Percentiles rank a stretch among this genome's conserved stretches.
These are phyloP conservation scores for Drosophila pachea DNA, from an alignment of 1,140 invertebrate genomes.

Conservation along the genomic window DNA sequence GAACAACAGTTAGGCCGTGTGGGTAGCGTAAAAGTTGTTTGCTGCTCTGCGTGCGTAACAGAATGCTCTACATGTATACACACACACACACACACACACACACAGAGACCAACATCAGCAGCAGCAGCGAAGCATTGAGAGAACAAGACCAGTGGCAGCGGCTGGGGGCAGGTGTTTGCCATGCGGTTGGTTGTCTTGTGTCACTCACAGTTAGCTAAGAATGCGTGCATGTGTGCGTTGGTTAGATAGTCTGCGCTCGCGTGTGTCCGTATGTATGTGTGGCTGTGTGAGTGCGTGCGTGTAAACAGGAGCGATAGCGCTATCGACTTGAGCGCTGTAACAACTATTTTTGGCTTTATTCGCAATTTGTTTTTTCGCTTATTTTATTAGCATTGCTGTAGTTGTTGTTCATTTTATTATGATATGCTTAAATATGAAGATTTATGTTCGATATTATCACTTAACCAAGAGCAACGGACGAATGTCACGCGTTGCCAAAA, in stretches of 20 bases:
- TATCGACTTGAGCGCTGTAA: constrained; percentile 23
- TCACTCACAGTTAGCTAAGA: constrained; percentile 31
- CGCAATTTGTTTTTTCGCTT: constrained; percentile 35
- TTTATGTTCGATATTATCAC: constrained; percentile 33
- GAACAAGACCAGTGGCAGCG: neutral
- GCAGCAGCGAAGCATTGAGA: constrained; percentile 8
- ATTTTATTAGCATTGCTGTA: constrained; percentile 16
- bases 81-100: constrained; percentile 10
- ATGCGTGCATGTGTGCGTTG: constrained; percentile 11
- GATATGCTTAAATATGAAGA: constrained; percentile 25
- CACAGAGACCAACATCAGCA: constrained; percentile 14
- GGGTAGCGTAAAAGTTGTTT: constrained; percentile 66
- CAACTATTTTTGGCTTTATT: constrained; percentile 46
- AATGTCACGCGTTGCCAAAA: constrained; percentile 48
- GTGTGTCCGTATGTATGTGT: constrained; percentile 23
- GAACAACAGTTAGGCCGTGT: constrained; percentile 30
- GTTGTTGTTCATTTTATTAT: constrained; percentile 19
- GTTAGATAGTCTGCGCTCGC: neutral
- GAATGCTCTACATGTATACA: constrained; percentile 32
- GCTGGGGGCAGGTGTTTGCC: constrained; percentile 41
- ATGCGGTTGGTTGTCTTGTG: constrained; percentile 56
- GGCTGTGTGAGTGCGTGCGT: constrained; percentile 19
- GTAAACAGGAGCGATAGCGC: constrained; percentile 33
- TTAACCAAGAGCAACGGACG: constrained; percentile 44
- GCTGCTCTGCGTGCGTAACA: constrained; percentile 71